Evolutionary conservation across 2,797 vertebrate species (phyloP), one percentile per base, ranked within the genome.

Genomic region (Furcifer pardalis): DNA sequence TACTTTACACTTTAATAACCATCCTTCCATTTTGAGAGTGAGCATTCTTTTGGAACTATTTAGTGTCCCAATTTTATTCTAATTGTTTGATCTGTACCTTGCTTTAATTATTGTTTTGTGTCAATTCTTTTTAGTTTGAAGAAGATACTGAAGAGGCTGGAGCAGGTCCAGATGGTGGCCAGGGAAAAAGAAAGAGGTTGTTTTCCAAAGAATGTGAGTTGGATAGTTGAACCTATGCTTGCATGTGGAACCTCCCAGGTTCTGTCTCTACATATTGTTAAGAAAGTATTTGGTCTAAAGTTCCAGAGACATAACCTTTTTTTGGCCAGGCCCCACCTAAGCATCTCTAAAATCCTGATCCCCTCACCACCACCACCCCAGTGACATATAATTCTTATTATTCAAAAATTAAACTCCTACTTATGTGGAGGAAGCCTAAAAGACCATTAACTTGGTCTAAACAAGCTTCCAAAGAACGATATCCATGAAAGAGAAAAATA

Each of bases 201-300:
- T 99, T 99, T 94, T 99, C 98, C 63, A 99, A 99, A 94, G 98
- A 99, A 93, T 94, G 97, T 97, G 93, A 96, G 96, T 93, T 59
- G 30, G 71, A 8, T 68, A 25, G 52, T 59, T 1, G 32, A 80
- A 44, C 37, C 27, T 1, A 65, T 44, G 40, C 30, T 30, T 42
- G 12, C 9, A 79, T 66, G 46, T n/a, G 27, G 35, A 44, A 42
- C 5, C n/a, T 27, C 25, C 21, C 60, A 74, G 27, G 12, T 62
- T n/a, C 37, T 40, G 30, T 77, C 2, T 27, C 23, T 7, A 78
- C 27, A 2, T 46, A 74, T 6, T 4, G 44, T 27, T 74, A 13
- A 30, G 30, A 32, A 52, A 52, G 73, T 1, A 44, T 75, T 15
- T 30, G 32, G 6, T 75, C 30, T 7, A 2, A 75, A 52, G 8